Conservation (phyloP, 2,797 vertebrate genomes). For the Crotalus adamanteus region DNA sequence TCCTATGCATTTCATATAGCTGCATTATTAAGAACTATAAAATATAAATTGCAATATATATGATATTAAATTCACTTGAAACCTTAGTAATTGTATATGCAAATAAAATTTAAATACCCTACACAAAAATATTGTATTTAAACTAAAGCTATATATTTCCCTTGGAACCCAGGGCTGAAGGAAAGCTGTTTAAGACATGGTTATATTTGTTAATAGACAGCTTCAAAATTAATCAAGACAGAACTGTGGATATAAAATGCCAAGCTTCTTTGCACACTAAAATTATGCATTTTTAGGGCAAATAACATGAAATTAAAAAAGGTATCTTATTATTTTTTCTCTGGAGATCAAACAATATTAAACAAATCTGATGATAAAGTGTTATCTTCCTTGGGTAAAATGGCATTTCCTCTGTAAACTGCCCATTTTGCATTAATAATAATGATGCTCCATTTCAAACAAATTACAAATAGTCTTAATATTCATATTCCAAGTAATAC, state of each 20-base stretch:
- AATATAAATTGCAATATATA: neutral
- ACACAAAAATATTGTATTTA: neutral
- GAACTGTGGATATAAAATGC: neutral
- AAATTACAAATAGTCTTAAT: conserved; percentile 71
- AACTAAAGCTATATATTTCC: neutral
- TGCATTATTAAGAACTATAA: neutral
- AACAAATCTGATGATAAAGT: conserved; percentile 63
- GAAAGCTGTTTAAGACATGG: neutral
- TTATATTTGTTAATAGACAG: conserved; percentile 3
- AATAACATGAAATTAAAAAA: conserved; percentile 41
- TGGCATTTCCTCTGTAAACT: conserved; percentile 57
- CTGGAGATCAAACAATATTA: conserved; percentile 41
- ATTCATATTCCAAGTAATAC: conserved; percentile 67
- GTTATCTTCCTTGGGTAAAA: conserved; percentile 63
- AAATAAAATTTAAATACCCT: neutral
- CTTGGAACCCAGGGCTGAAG: neutral
- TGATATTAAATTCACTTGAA: neutral
- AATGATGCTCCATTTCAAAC: conserved; percentile 67
- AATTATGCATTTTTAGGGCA: conserved; percentile 19
- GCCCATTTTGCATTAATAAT: conserved; percentile 65
- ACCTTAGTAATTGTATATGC: neutral
- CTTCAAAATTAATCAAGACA: conserved; percentile 23
- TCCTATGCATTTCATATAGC: neutral
- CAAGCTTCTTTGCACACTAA: neutral
- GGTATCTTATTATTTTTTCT: conserved; percentile 64